Conservation (phyloP, 2,797 vertebrate genomes). For the Myioborus melanocephalus region DNA sequence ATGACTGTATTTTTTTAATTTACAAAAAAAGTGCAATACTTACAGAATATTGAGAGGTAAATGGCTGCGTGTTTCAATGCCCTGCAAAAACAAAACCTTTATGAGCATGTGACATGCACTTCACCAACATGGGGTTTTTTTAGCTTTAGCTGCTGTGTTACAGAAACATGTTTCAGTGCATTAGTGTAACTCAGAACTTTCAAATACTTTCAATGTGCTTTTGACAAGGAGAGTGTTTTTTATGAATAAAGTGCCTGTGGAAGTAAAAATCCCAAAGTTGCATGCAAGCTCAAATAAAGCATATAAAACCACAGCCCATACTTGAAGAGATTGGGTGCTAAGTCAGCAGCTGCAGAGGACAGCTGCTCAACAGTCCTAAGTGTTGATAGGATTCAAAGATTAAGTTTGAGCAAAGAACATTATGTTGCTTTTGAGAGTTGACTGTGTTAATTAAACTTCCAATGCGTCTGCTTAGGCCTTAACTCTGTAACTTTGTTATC, state of each 20-base stretch:
- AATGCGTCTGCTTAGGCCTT: background rate
- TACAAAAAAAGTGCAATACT: background rate
- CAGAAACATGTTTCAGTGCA: background rate
- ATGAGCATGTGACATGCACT: accelerated
- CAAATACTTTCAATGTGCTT: background rate
- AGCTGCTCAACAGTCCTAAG: background rate
- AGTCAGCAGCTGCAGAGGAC: background rate
- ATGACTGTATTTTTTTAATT: background rate
- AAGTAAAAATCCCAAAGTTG: background rate
- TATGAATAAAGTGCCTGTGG: constrained; percentile 16
- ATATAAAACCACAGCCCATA: background rate
- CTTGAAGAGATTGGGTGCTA: background rate
- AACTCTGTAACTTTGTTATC: background rate
- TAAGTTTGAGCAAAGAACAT: background rate
- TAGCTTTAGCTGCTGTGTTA: background rate
- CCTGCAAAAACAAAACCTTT: background rate
- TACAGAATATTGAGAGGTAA: background rate
- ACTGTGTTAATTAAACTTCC: background rate
- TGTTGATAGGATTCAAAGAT: background rate
- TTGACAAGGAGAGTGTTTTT: background rate
- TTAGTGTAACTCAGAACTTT: background rate
- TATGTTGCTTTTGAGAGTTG: background rate
- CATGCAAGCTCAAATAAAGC: background rate
- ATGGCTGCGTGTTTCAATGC: background rate
- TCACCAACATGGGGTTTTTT: background rate